These are phyloP conservation scores for Turnix velox DNA, from an alignment of 2,113 vertebrate genomes.

Conservation along the genomic window DNA sequence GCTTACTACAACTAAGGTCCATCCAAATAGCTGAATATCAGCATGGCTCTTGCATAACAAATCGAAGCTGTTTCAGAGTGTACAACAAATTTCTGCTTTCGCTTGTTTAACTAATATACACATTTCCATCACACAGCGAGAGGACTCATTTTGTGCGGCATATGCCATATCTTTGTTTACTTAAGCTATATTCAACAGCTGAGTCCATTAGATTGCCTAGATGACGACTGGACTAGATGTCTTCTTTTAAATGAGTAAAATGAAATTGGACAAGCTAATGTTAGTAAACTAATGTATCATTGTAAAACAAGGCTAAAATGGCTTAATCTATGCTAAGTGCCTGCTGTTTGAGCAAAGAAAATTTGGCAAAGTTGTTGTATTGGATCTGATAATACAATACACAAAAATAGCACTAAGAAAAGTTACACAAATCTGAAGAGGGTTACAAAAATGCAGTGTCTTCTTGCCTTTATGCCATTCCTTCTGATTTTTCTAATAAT, in stretches of 20 bases:
- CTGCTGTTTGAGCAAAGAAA: not conserved
- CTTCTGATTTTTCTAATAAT: not conserved
- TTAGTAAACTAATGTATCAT: not conserved
- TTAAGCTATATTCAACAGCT: not conserved
- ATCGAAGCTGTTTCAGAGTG: not conserved
- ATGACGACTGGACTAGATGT: not conserved
- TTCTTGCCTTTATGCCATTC: not conserved
- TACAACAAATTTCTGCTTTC: not conserved
- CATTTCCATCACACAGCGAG: not conserved
- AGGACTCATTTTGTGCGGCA: not conserved
- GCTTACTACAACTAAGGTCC: not conserved
- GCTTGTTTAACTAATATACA: not conserved
- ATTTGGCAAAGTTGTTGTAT: not conserved
- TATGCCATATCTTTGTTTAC: not conserved
- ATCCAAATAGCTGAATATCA: not conserved
- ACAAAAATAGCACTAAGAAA: not conserved
- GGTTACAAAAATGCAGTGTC: not conserved
- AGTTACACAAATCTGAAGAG: not conserved
- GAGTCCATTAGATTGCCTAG: not conserved
- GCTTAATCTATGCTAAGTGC: not conserved
- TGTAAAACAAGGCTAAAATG: not conserved
- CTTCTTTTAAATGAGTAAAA: not conserved
- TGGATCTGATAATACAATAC: not conserved
- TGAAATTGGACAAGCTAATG: not conserved
- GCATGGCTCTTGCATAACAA: not conserved